These are phyloP conservation scores for Steinernema feltiae DNA, from an alignment of 1,140 invertebrate species.

Conservation along the genomic window DNA sequence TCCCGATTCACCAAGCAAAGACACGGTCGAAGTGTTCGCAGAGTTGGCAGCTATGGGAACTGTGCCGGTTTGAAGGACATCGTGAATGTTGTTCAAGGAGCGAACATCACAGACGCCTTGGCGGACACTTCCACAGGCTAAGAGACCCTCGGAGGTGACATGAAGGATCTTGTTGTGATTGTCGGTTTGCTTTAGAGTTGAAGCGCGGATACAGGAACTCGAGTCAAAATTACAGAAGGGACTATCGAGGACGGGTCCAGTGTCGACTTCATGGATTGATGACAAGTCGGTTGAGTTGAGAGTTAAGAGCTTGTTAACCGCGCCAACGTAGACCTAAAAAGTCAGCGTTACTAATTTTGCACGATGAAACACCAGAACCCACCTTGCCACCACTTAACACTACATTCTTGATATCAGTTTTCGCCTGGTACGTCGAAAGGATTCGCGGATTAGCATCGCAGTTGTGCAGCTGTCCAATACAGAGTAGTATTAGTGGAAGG, in stretches of 20 bases:
- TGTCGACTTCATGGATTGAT: conserved; percentile 70
- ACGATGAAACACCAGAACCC: no score
- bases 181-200: conserved; percentile 64
- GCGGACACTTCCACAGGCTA: conserved; percentile 82
- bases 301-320: conserved; percentile 85
- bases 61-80: conserved; percentile 70
- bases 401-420: conserved; percentile 41
- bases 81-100: conserved; percentile 72
- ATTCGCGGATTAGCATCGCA: background rate
- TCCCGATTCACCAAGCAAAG: conserved; percentile 76
- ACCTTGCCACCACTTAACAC: conserved; percentile 36
- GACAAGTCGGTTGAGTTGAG: conserved; percentile 74
- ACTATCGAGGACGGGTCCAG: conserved; percentile 68
- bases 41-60: conserved; percentile 91
- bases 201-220: conserved; percentile 39
- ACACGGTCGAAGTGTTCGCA: conserved; percentile 83
- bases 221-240: conserved; percentile 46
- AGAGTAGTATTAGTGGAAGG: conserved; percentile 4
- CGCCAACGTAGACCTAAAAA: conserved; percentile 78
- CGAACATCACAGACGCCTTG: conserved; percentile 79
- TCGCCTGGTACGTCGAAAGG: conserved; percentile 4
- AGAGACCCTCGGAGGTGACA: conserved; percentile 80
- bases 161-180: conserved; percentile 92
- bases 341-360: no score
- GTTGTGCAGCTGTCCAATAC: background rate